Percentiles rank a stretch among this genome's conserved stretches.
phyloP scores from a whole-genome alignment of 2,888 invertebrate species.

The Schrankia costaestrigalis region DNA sequence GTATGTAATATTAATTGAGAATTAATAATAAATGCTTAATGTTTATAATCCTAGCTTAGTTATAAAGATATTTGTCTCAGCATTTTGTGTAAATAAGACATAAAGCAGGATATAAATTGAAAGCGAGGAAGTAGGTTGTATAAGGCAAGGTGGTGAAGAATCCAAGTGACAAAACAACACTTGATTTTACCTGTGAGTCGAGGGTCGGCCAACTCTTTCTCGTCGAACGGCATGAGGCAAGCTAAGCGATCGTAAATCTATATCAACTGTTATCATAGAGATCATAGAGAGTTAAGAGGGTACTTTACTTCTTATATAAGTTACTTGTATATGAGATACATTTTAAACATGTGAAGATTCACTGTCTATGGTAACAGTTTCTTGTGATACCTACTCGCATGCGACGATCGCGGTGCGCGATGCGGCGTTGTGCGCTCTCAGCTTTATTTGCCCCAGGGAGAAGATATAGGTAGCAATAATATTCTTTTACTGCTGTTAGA shows the following conservation, averaged over 20 bases:
- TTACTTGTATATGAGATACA: too few species aligned
- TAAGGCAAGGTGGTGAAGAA: constrained; percentile 42
- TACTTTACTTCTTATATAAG: too few species aligned
- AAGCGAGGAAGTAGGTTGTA: constrained; percentile 34
- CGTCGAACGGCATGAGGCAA: constrained; percentile 59
- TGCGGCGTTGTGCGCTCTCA: constrained; percentile 67
- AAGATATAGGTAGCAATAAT: constrained; percentile 49
- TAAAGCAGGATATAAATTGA: constrained; percentile 21
- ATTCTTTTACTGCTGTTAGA: constrained; percentile 4
- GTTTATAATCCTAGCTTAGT: too few species aligned
- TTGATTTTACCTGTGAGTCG: constrained; percentile 46
- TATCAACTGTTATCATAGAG: constrained; percentile 35
- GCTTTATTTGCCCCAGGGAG: constrained; percentile 57
- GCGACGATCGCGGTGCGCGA: constrained; percentile 74
- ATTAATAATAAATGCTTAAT: too few species aligned
- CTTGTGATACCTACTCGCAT: constrained; percentile 69
- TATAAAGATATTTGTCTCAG: too few species aligned
- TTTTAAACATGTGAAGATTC: too few species aligned
- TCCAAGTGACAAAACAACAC: constrained; percentile 38
- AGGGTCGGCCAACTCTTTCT: constrained; percentile 31
- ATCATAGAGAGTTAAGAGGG: too few species aligned
- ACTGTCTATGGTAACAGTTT: constrained; percentile 38
- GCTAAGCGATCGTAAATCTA: constrained; percentile 57
- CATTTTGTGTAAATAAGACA: constrained; percentile 12
- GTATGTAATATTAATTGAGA: too few species aligned